Conservation (phyloP, 2,113 vertebrate species). For the Leucopsar rothschildi region DNA sequence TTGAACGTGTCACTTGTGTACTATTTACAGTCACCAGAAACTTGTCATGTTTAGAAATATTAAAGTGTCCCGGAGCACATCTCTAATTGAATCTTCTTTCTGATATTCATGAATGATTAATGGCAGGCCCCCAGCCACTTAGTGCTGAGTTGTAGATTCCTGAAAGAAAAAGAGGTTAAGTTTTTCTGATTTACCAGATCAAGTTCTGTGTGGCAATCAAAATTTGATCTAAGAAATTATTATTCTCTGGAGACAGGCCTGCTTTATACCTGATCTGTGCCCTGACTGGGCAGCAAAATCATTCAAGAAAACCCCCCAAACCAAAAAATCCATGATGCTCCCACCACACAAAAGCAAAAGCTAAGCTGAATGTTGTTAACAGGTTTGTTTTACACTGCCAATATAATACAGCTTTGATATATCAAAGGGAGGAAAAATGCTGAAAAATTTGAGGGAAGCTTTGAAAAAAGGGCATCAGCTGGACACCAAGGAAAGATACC, state of each 20-base stretch:
- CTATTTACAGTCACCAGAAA: slow-evolving; percentile 38
- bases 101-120: slow-evolving; percentile 48
- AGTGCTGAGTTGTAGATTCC: neutral
- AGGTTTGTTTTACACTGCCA: neutral
- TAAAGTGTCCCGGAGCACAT: neutral
- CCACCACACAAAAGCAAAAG: neutral
- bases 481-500: neutral
- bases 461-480: neutral
- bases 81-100: slow-evolving; percentile 44
- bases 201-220: neutral
- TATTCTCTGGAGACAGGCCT: neutral
- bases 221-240: neutral
- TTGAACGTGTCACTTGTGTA: neutral
- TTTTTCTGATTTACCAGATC: slow-evolving; percentile 3
- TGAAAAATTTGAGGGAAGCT: neutral
- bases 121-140: neutral
- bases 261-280: neutral
- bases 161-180: neutral
- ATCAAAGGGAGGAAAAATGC: neutral
- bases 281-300: neutral
- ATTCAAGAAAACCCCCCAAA: neutral
- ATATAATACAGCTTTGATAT: neutral
- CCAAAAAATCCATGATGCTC: neutral
- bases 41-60: neutral
- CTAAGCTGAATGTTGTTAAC: neutral